Conservation (phyloP, 1,140 invertebrate genomes). For the Polyergus mexicanus region DNA sequence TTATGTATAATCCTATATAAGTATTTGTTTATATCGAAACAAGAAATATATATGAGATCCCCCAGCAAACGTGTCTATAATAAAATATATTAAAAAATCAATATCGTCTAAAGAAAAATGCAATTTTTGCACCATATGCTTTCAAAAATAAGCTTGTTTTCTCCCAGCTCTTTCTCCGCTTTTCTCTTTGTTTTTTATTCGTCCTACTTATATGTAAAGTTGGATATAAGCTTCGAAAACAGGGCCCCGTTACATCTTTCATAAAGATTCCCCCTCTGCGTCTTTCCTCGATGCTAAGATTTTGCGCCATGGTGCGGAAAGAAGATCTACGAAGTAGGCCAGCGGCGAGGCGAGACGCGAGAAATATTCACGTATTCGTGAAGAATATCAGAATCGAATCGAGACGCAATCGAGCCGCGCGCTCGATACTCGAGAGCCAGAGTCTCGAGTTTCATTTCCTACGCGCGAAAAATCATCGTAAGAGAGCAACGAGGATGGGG, state of each 20-base stretch:
- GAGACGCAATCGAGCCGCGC: conserved; percentile 26
- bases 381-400: conserved; percentile 52
- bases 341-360: background rate
- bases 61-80: background rate
- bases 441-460: conserved; percentile 69
- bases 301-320: conserved; percentile 24
- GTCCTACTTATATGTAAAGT: background rate
- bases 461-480: conserved; percentile 71
- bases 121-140: background rate
- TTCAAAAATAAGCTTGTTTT: background rate
- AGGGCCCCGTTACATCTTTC: background rate
- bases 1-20: background rate
- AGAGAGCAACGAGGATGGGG: conserved; percentile 61
- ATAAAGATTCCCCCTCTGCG: background rate
- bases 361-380: conserved; percentile 16
- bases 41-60: background rate
- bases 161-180: background rate
- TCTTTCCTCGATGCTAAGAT: conserved; percentile 11
- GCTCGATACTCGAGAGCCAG: background rate
- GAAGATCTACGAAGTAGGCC: background rate
- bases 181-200: background rate
- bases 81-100: background rate
- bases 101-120: background rate
- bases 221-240: conserved; percentile 20
- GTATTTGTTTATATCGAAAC: background rate